Conservation (phyloP, 2,888 invertebrate genomes). For the Poecilobothrus nobilitatus region DNA sequence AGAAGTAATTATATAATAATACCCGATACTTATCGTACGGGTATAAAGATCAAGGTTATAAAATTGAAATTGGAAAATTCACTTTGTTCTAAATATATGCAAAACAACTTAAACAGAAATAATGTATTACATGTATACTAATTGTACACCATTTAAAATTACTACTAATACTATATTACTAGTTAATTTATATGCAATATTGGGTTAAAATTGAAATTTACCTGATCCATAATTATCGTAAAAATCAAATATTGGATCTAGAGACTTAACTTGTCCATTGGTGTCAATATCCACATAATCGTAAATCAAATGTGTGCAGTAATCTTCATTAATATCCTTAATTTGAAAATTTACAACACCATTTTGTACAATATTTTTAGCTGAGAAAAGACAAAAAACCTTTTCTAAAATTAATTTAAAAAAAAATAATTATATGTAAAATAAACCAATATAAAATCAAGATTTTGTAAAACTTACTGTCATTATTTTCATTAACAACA, state of each 20-base stretch:
- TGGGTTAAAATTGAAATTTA: too few relatives aligned
- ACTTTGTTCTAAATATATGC: too few relatives aligned
- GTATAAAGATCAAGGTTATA: too few relatives aligned
- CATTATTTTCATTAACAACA: not conserved
- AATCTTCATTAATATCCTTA: not conserved
- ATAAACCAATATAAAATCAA: not conserved
- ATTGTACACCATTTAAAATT: too few relatives aligned
- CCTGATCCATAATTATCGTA: not conserved
- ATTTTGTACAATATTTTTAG: too few relatives aligned
- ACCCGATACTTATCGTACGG: too few relatives aligned
- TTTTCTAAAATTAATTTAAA: conserved; percentile 1
- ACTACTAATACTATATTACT: too few relatives aligned
- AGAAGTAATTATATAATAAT: too few relatives aligned
- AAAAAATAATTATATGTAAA: not conserved
- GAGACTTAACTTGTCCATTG: not conserved
- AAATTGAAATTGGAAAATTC: too few relatives aligned
- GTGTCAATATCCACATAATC: not conserved
- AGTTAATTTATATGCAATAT: too few relatives aligned
- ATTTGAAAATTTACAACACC: not conserved
- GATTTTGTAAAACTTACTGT: not conserved
- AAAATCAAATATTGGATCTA: not conserved
- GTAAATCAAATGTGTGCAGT: not conserved
- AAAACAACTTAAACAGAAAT: too few relatives aligned
- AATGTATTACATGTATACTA: too few relatives aligned
- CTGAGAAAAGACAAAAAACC: not conserved